These are phyloP conservation scores for Hippocampus guttulatus DNA, from an alignment of 2,113 vertebrate species.

Conservation along the genomic window DNA sequence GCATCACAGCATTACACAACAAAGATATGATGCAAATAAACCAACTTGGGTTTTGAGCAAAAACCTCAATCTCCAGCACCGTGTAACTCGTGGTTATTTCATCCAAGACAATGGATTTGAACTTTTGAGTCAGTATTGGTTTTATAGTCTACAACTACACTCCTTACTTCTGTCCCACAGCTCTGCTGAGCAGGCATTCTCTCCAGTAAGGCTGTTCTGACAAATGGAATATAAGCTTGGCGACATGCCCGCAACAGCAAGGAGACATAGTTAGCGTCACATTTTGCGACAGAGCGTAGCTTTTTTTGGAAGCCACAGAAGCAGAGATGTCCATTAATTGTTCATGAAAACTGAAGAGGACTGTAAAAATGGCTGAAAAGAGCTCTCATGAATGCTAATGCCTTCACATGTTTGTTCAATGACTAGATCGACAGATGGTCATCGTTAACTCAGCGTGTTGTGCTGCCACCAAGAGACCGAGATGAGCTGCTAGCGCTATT, in stretches of 20 bases:
- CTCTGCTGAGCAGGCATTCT: neutral
- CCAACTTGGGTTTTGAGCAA: neutral
- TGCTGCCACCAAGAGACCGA: neutral
- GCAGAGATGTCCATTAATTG: neutral
- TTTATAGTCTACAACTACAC: neutral
- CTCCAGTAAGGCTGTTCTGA: conserved; percentile 4
- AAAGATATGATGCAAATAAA: neutral
- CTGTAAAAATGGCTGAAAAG: neutral
- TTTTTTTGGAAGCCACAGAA: neutral
- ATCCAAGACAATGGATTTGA: neutral
- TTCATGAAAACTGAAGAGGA: neutral
- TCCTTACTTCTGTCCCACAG: neutral
- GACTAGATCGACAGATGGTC: neutral
- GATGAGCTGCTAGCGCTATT: neutral
- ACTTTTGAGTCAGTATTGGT: neutral
- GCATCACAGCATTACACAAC: neutral
- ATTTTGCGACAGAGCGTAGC: conserved; percentile 3
- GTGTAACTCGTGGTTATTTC: neutral
- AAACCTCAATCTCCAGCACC: no score
- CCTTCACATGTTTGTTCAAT: neutral
- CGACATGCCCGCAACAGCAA: neutral
- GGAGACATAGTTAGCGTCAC: conserved; percentile 4
- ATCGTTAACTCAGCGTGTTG: neutral
- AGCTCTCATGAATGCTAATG: neutral
- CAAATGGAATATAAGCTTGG: neutral